Evolutionary conservation across 1,140 invertebrate species (phyloP).

Genomic region (Drosophila grimshawi): DNA sequence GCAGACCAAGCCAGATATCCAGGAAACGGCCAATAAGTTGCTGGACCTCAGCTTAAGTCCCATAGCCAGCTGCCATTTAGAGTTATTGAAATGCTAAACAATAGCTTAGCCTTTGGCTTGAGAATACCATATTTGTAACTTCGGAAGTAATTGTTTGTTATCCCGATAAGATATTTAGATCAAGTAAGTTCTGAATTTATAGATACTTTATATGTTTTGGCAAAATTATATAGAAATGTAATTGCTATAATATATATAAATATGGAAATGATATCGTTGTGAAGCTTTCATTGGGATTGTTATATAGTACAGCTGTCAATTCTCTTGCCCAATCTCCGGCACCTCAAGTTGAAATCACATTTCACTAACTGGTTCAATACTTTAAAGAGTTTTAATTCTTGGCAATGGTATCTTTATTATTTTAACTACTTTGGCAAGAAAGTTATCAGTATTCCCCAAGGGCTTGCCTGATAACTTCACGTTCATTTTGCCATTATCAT

Average conservation of each 20-base stretch:
- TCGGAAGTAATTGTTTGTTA: no score
- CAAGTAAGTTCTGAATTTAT: neutral
- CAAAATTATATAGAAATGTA: no score
- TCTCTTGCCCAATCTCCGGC: no score
- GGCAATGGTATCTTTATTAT: neutral
- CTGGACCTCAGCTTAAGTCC: slow-evolving; percentile 7
- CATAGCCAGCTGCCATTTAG: neutral
- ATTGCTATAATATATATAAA: no score
- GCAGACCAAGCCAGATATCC: neutral
- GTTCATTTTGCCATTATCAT: neutral
- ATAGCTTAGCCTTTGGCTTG: neutral
- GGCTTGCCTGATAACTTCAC: neutral
- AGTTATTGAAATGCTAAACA: slow-evolving; percentile 44
- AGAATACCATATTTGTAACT: no score
- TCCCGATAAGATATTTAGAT: neutral
- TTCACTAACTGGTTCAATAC: neutral
- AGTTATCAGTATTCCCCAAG: neutral
- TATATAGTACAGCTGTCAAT: no score
- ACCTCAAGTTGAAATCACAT: no score
- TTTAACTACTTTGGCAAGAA: neutral
- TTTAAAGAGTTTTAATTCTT: neutral
- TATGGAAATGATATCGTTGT: no score
- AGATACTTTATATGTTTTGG: no score
- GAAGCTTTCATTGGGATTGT: no score
- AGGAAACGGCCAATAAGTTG: slow-evolving; percentile 18